Evolutionary conservation across 1,140 invertebrate genomes (phyloP), one percentile per base, ranked within the genome.

Genomic region (Eupeodes corollae): DNA sequence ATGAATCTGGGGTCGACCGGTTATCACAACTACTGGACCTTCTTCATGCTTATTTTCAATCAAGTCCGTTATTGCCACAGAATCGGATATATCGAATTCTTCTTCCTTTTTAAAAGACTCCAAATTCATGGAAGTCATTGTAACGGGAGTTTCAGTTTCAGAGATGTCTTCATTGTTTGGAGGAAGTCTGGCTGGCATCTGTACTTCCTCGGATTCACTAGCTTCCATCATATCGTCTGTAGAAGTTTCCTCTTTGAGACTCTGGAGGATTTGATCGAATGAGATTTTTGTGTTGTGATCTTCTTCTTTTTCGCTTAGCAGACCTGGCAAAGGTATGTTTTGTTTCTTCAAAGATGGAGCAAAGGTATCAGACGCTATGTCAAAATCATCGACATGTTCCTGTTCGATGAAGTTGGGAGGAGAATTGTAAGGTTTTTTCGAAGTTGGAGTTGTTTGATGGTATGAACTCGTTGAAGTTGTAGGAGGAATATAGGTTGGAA

Each of bases 201-300:
- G 21, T 26, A 26, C 21, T 26, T 26, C 21, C 8, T 37, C 35
- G 10, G 35, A 37, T 14, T 37, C 13, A 16, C 13, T 37, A 5
- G 13, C 35, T 10, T n/a, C 13, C 35, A 37, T 37, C 13, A 14
- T 37, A 1, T 38, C 37, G 2, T 43, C 18, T 10, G 5, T 38
- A 1, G 51, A 42, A 13, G 52, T 35, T 45, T 61, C 54, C 15
- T 64, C 53, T 5, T 56, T 59, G 5, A 63, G 49, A 8, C 55
- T 60, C 42, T 59, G 54, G 33, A 63, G 52, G 21, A 63, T 63
- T 43, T 64, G 58, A 45, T 63, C 61, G 53, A 63, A 57, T 3
- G 61, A 63, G 6, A 53, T 42, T n/a, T 62, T 63, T 26, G 47
- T 35, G 14, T 42, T 42, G 9, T 62, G 55, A 32, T 50, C 56